Conservation (phyloP, 2,888 invertebrate species). For the Biston stratarius region DNA sequence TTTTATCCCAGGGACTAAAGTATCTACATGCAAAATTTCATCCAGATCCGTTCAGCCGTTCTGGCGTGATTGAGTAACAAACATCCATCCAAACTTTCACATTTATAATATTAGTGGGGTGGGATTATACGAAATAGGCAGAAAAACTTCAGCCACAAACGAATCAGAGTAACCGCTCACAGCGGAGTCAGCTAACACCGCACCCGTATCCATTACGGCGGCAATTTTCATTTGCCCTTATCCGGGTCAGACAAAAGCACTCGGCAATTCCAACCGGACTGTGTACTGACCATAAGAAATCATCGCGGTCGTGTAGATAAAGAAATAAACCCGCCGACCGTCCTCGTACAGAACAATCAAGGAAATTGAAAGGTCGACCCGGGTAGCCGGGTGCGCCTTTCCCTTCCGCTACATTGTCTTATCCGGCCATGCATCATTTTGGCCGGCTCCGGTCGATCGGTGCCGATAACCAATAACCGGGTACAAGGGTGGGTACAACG, state of each 20-base stretch:
- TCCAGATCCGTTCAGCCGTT: too few relatives aligned
- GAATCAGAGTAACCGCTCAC: constrained; percentile 11
- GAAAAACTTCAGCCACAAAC: background rate
- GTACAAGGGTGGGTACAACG: constrained; percentile 36
- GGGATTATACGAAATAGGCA: background rate
- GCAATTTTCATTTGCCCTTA: constrained; percentile 46
- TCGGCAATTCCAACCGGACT: constrained; percentile 41
- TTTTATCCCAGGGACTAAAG: too few relatives aligned
- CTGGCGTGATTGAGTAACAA: too few relatives aligned
- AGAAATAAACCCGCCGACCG: constrained; percentile 61
- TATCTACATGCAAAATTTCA: too few relatives aligned
- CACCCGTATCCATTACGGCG: constrained; percentile 29
- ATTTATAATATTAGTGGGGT: too few relatives aligned
- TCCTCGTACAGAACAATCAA: constrained; percentile 62
- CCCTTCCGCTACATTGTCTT: constrained; percentile 76
- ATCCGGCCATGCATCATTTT: constrained; percentile 75
- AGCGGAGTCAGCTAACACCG: constrained; percentile 13
- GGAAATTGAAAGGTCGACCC: constrained; percentile 81
- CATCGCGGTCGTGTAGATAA: constrained; percentile 60
- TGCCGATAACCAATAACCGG: constrained; percentile 51
- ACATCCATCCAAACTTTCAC: too few relatives aligned
- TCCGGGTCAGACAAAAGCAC: constrained; percentile 44
- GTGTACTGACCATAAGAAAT: constrained; percentile 57
- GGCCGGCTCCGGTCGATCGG: constrained; percentile 56
- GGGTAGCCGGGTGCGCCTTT: constrained; percentile 62